These are phyloP conservation scores for Danio rerio DNA, from an alignment of 2,113 vertebrate genomes.

Conservation along the genomic window DNA sequence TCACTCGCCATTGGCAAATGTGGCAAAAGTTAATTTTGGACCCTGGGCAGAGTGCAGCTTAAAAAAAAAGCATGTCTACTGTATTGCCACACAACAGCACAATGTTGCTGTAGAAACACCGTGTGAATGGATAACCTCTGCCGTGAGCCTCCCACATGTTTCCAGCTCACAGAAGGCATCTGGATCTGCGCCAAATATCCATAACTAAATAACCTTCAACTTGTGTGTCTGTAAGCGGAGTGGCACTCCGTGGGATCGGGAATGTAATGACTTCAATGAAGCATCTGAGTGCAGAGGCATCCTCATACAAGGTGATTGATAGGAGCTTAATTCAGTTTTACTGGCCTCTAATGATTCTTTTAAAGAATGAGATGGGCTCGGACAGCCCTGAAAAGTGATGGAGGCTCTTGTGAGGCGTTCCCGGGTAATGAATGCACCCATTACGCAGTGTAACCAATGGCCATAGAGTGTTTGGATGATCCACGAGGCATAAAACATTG, in stretches of 20 bases:
- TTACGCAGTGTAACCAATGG: conserved; percentile 34
- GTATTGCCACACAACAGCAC: no score
- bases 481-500: conserved; percentile 26
- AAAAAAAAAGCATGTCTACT: neutral
- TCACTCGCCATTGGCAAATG: neutral
- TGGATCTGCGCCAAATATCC: conserved; percentile 36
- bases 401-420: conserved; percentile 21
- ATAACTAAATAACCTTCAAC: conserved; percentile 59
- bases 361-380: conserved; percentile 57
- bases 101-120: conserved; percentile 4
- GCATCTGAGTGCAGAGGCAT: conserved; percentile 32
- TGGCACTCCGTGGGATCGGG: conserved; percentile 35
- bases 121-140: neutral
- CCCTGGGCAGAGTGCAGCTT: neutral
- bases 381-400: conserved; percentile 51
- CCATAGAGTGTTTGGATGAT: conserved; percentile 29
- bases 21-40: neutral
- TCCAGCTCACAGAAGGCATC: conserved; percentile 16
- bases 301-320: conserved; percentile 55
- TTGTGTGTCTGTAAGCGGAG: conserved; percentile 18
- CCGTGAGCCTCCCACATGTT: conserved; percentile 17
- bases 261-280: conserved; percentile 51
- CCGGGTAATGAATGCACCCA: conserved; percentile 36
- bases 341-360: conserved; percentile 60
- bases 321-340: conserved; percentile 62